Base-by-base conservation (phyloP, 2,113 vertebrate species). In the Apodemus sylvaticus region DNA sequence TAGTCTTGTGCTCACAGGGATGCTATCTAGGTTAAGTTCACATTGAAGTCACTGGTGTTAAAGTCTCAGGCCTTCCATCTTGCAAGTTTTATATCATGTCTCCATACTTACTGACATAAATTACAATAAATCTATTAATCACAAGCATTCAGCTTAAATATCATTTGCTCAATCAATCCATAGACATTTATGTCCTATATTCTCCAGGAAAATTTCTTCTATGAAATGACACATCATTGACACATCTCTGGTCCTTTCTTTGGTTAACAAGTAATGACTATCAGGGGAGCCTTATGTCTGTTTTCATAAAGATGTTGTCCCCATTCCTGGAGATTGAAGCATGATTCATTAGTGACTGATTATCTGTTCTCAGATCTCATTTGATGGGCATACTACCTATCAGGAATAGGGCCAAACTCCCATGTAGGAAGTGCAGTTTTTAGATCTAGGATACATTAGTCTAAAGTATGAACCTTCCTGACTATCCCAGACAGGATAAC, bases 391-490 rank as follows among this genome's bases (percentile, higher is more conserved):
- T 4, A 42, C 13, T 71, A 66, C 19, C 42, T 85, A 31, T 89
- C 78, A 95, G 48, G 91, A 87, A 10, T 14, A 22, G 87, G 73
- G 2, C 55, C 62, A 86, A 91, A 89, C 45, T 95, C 14, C 48
- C 62, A 83, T 53, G 24, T n/a, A 86, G 55, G 64, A 4, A 78
- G 3, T n/a, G 39, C 51, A 90, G 73, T 1, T 48, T 34, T 81
- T 58, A 82, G 53, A 34, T 74, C 42, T 4, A 66, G 29, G 45
- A 91, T 86, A 94, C 95, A 96, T 94, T 83, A 83, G 42, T 91
- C 55, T 79, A 78, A 96, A 89, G 95, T 95, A 89, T 93, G 55
- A 90, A 86, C 81, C 74, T 92, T 16, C 11, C 36, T 89, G 77
- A 83, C 19, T 81, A 51, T 95, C 86, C 22, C 26, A 96, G 60